phyloP scores from a whole-genome alignment of 1,140 invertebrate genomes.

The Potamilus streckersoni region DNA sequence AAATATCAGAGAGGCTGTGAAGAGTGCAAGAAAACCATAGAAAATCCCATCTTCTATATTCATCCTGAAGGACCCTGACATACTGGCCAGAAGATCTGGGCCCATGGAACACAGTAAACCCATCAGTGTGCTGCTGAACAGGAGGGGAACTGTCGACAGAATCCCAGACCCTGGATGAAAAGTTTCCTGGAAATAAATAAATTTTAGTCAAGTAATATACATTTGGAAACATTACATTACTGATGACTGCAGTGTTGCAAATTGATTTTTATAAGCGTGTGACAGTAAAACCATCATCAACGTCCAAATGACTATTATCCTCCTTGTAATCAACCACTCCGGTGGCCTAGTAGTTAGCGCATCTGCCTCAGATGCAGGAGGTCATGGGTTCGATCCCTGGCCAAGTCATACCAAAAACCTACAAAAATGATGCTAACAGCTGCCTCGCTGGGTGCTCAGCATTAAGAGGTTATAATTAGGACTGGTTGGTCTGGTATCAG shows the following conservation, averaged over 20 bases:
- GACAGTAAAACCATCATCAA: background rate
- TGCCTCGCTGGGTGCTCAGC: too few species aligned
- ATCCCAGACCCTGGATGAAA: conserved; percentile 36
- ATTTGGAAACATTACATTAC: background rate
- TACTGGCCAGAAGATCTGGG: conserved; percentile 50
- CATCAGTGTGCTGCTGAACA: conserved; percentile 53
- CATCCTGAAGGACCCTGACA: conserved; percentile 51
- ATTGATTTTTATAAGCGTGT: background rate
- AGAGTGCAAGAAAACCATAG: conserved; percentile 59
- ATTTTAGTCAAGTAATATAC: background rate
- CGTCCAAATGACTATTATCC: too few species aligned
- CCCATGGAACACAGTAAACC: conserved; percentile 53
- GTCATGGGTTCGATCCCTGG: too few species aligned
- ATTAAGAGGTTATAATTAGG: too few species aligned
- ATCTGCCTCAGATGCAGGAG: too few species aligned
- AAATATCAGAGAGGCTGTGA: conserved; percentile 58
- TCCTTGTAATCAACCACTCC: too few species aligned
- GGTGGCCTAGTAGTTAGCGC: too few species aligned
- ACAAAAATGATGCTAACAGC: too few species aligned
- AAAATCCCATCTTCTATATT: conserved; percentile 53
- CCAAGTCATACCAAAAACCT: too few species aligned
- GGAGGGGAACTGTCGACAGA: conserved; percentile 48
- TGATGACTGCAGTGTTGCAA: background rate
- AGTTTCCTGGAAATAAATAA: conserved; percentile 13
- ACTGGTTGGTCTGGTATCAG: too few species aligned